Evolutionary conservation across 2,888 invertebrate genomes (phyloP).

Genomic region (Stenotaenia linearis): DNA sequence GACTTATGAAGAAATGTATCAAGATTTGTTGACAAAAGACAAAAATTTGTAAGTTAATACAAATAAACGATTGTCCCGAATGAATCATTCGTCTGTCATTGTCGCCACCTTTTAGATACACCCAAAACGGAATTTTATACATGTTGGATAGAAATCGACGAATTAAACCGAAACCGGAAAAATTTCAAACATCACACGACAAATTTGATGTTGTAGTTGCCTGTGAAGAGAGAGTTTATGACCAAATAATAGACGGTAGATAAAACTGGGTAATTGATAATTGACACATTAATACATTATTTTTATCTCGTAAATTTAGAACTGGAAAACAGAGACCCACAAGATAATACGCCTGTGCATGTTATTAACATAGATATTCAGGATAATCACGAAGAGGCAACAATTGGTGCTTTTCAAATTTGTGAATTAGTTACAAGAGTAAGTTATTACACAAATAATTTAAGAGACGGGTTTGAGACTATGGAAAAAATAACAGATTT

Average conservation of each 20-base stretch:
- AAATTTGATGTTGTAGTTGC: conserved; percentile 94
- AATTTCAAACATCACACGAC: conserved; percentile 82
- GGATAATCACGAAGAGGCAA: conserved; percentile 99
- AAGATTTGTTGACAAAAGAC: conserved; percentile 83
- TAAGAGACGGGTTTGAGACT: too few relatives aligned
- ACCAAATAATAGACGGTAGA: conserved; percentile 89
- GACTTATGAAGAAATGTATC: conserved; percentile 92
- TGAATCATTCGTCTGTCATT: background rate
- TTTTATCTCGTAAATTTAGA: conserved; percentile 38
- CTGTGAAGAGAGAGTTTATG: conserved; percentile 97
- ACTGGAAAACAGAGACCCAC: conserved; percentile 69
- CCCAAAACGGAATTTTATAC: conserved; percentile 94
- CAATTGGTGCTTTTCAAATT: conserved; percentile 95
- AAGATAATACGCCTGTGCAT: conserved; percentile 83
- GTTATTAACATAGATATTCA: conserved; percentile 97
- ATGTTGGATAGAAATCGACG: conserved; percentile 96
- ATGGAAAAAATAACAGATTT: too few relatives aligned
- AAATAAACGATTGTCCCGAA: conserved; percentile 37
- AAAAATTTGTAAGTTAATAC: conserved; percentile 78
- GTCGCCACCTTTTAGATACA: conserved; percentile 73
- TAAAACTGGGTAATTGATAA: background rate
- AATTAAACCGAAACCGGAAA: conserved; percentile 88
- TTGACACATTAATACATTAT: background rate
- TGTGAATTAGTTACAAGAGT: conserved; percentile 90
- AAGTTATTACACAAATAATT: conserved; percentile 45